Evolutionary conservation across 2,113 vertebrate genomes (phyloP).

Genomic region (Pelecanoides urinatrix): DNA sequence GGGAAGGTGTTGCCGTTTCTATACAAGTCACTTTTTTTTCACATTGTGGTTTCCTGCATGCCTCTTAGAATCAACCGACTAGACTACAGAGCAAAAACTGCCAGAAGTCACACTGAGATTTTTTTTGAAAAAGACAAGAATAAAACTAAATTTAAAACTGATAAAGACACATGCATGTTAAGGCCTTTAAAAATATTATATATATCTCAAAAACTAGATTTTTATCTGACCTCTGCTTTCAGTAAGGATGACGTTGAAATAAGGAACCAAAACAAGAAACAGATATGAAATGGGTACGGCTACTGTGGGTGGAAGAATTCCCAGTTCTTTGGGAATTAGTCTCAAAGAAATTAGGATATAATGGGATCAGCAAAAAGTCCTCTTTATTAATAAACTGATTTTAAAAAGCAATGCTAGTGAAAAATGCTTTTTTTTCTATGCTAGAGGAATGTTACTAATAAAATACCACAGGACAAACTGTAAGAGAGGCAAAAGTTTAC

Average conservation of each 20-base stretch:
- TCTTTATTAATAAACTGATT: not conserved
- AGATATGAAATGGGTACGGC: not conserved
- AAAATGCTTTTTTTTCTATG: not conserved
- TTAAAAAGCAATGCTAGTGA: not conserved
- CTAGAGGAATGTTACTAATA: not conserved
- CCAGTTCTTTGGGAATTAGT: not conserved
- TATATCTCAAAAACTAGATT: not conserved
- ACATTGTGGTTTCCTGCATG: slow-evolving; percentile 18
- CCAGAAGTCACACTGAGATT: not conserved
- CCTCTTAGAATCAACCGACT: not conserved
- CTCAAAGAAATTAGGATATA: not conserved
- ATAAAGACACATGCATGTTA: not conserved
- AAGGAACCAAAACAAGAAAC: not conserved
- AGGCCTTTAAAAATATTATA: not conserved
- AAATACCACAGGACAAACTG: not conserved
- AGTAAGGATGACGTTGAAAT: not conserved
- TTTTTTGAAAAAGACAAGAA: not conserved
- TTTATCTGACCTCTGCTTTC: not conserved
- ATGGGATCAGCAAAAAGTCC: not conserved
- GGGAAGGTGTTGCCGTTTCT: not conserved
- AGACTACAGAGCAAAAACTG: not conserved
- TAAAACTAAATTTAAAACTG: not conserved
- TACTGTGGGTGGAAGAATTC: not conserved
- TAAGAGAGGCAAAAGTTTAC: not conserved
- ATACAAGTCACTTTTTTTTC: not conserved